Evolutionary conservation across 1,140 invertebrate genomes (phyloP).

Genomic region (Drosophila teissieri): DNA sequence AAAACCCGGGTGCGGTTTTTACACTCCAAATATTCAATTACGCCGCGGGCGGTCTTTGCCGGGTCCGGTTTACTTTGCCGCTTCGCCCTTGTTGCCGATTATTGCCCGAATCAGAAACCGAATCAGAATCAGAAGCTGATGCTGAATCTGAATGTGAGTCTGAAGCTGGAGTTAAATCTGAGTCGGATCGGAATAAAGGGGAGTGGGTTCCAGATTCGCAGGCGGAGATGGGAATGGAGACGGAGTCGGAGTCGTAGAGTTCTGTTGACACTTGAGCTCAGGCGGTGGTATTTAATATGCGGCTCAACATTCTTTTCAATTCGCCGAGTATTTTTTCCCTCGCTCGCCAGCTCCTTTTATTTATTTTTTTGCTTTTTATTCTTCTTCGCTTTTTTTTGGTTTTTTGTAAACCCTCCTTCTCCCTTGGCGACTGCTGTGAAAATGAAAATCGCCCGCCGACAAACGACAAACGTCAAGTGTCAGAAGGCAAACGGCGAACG

Average conservation of each 20-base stretch:
- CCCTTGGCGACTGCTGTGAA: slow-evolving; percentile 58
- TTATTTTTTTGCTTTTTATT: not conserved
- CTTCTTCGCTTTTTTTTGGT: not conserved
- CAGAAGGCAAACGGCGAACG: slow-evolving; percentile 17
- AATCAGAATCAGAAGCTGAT: slow-evolving; percentile 2
- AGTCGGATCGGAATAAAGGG: slow-evolving; percentile 9
- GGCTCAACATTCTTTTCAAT: slow-evolving; percentile 81
- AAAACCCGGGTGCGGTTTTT: slow-evolving; percentile 70
- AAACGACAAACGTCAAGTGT: slow-evolving; percentile 72
- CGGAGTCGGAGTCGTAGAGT: slow-evolving; percentile 20
- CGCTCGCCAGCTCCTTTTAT: slow-evolving; percentile 9
- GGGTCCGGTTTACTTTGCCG: slow-evolving; percentile 21
- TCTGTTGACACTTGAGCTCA: slow-evolving; percentile 81
- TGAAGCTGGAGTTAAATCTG: slow-evolving; percentile 5
- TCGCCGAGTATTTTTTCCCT: slow-evolving; percentile 47
- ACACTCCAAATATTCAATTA: slow-evolving; percentile 83
- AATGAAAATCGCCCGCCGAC: slow-evolving; percentile 70
- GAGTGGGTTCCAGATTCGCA: not conserved
- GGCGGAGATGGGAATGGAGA: not conserved
- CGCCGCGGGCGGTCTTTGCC: slow-evolving; percentile 68
- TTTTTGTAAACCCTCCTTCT: slow-evolving; percentile 7
- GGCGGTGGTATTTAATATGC: slow-evolving; percentile 82
- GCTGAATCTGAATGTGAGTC: slow-evolving; percentile 9
- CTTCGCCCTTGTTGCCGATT: slow-evolving; percentile 46
- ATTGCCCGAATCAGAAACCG: slow-evolving; percentile 50